Evolutionary conservation across 2,888 invertebrate species (phyloP), one percentile per base, ranked within the genome.

Genomic region (Nephrotoma guestfalica): DNA sequence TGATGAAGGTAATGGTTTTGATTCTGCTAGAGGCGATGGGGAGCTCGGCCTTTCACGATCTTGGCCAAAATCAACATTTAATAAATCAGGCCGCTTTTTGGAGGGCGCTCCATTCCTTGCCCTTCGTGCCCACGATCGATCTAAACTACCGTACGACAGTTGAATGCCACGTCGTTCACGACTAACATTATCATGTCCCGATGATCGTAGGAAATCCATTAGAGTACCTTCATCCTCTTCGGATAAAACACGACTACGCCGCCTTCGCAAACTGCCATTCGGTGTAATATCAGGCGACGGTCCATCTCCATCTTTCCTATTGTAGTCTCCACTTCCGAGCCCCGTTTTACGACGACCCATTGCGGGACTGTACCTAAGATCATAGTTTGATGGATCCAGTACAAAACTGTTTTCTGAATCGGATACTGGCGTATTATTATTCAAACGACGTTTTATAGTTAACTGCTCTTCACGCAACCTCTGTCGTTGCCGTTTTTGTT

Each of bases 71-170:
- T 97, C 95, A 42, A 96, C 94, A 88, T 93, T 93, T 87, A 95
- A 91, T 11, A 96, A 91, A 88, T 96, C 97, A 2, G 97, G 96
- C n/a, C 97, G 94, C 88, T 96, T 95, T 87, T 95, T 94, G 7
- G 93, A 92, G 0, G 95, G 93, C 86, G 94, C 95, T 40, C 95
- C 95, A 2, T 91, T 90, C 88, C 95, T 92, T 0, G 95, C 94
- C 89, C 97, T 94, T 0, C 97, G 93, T 0, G 97, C 96, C 96
- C 97, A 97, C 0, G 97, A 97, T 2, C 97, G 96, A 92, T 97
- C 97, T 88, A 97, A 93, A 90, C 96, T 96, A 83, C 96, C 96
- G 94, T 96, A 97, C 41, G 89, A 89, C 6, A 90, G 90, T 71
- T 71, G 71, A 6, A 84, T 84, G 7, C 96, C 95, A 89, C 96